Percentiles rank a stretch among this genome's conserved stretches.
Evolutionary conservation across 1,140 invertebrate species (phyloP).

Genomic region (Alviniconcha marisindica): DNA sequence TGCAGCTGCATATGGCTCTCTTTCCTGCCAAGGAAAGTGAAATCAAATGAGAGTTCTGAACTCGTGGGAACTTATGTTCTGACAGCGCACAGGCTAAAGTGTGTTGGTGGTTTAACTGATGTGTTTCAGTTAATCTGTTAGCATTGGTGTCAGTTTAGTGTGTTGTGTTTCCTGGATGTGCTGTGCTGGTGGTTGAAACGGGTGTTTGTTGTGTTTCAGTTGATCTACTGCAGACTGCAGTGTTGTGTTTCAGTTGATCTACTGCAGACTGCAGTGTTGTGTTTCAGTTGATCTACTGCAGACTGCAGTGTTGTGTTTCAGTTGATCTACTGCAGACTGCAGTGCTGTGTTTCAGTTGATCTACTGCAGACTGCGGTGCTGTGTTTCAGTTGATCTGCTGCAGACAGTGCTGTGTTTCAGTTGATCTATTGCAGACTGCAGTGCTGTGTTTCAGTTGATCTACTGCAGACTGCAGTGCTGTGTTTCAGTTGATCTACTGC

Average conservation of each 20-base stretch:
- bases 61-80: no score
- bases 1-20: no score
- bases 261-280: neutral
- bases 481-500: slow-evolving; percentile 9
- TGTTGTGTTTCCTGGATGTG: no score
- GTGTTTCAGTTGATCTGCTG: neutral
- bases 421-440: neutral
- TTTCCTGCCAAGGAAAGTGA: no score
- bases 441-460: neutral
- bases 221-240: neutral
- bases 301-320: neutral
- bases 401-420: neutral
- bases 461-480: neutral
- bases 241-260: neutral
- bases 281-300: neutral
- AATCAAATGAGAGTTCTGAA: no score
- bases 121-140: slow-evolving; percentile 1
- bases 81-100: no score
- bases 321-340: neutral
- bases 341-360: slow-evolving; percentile 2
- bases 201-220: no score
- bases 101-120: no score
- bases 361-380: neutral
- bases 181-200: no score
- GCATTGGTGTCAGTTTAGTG: neutral